Conservation (phyloP, 2,888 invertebrate species). For the Nomada fabriciana region DNA sequence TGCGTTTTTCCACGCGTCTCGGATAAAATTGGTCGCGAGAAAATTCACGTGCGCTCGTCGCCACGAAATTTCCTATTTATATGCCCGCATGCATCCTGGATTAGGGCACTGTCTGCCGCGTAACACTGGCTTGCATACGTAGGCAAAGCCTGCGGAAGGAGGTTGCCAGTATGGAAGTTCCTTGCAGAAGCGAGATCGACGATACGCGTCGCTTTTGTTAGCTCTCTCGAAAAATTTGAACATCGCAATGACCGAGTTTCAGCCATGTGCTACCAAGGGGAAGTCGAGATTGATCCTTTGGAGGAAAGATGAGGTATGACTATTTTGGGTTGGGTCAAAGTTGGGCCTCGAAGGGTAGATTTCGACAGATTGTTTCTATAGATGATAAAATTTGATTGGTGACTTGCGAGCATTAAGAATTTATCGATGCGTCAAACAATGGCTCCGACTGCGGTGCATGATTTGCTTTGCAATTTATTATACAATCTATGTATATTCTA, state of each 20-base stretch:
- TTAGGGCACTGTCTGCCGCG: conserved; percentile 33
- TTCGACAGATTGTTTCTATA: no score
- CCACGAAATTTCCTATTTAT: conserved; percentile 70
- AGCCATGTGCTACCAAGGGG: not conserved
- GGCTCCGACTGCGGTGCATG: no score
- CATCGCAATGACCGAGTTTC: conserved; percentile 8
- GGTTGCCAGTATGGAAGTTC: not conserved
- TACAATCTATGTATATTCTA: no score
- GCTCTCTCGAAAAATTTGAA: not conserved
- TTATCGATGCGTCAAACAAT: no score
- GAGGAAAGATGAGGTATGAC: no score
- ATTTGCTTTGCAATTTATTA: no score
- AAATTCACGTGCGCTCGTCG: conserved; percentile 36
- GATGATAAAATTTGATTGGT: no score
- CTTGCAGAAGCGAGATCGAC: not conserved
- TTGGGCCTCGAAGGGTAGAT: no score
- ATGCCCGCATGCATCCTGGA: conserved; percentile 54
- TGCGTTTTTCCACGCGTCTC: conserved; percentile 19
- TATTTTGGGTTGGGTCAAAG: no score
- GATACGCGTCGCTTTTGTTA: not conserved
- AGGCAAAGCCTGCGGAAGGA: not conserved
- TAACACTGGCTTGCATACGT: conserved; percentile 4
- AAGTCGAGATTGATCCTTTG: not conserved
- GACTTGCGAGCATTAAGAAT: no score
- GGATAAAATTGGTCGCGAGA: conserved; percentile 35